Conservation (phyloP, 2,113 vertebrate species). For the Serinus canaria region DNA sequence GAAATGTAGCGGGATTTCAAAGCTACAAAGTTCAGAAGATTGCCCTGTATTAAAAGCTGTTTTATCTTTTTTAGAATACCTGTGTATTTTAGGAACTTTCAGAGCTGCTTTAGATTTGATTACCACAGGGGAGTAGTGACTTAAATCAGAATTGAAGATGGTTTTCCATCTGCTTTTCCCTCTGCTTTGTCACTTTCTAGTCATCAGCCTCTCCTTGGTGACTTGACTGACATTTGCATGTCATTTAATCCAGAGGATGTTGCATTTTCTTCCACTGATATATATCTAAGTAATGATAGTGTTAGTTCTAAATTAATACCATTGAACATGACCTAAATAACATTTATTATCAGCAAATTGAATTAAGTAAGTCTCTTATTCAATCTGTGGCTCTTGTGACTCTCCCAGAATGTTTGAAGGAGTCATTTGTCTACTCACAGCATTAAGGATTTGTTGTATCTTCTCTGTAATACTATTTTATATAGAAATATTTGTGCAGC, state of each 20-base stretch:
- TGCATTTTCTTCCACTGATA: neutral
- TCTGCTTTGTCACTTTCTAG: neutral
- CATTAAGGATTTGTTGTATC: neutral
- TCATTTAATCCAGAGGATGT: neutral
- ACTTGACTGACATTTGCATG: neutral
- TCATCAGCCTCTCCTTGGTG: neutral
- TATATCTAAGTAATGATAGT: neutral
- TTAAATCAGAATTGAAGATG: neutral
- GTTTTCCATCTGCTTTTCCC: neutral
- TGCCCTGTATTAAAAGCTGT: neutral
- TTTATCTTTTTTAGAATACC: neutral
- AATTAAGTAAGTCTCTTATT: neutral
- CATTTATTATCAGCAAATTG: neutral
- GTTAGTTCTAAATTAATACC: neutral
- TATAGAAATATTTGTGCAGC: neutral
- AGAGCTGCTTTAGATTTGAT: neutral
- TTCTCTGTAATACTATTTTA: neutral
- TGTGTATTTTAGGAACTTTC: neutral
- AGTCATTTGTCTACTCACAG: fast-evolving
- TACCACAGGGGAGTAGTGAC: neutral
- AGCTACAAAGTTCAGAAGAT: neutral
- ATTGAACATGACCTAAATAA: neutral
- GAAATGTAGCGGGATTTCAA: neutral
- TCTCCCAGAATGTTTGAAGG: neutral
- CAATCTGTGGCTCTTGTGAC: neutral